Evolutionary conservation across 2,797 vertebrate genomes (phyloP).

Genomic region (Anguilla obscura): DNA sequence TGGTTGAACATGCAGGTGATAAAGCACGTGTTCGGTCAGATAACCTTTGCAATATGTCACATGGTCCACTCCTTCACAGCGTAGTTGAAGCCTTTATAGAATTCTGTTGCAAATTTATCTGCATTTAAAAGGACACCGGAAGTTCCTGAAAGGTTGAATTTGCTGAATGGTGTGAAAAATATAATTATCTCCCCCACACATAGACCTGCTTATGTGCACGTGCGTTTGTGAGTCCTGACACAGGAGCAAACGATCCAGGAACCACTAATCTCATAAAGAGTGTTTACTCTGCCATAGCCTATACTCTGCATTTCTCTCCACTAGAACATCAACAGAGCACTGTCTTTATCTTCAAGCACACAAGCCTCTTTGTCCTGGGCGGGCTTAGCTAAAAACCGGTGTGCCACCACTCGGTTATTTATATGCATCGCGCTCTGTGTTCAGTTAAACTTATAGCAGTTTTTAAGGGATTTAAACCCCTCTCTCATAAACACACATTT

Average conservation of each 20-base stretch:
- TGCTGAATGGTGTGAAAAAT: constrained; percentile 16
- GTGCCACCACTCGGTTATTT: not conserved
- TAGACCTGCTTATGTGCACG: not conserved
- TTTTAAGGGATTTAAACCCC: not conserved
- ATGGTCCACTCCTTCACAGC: not conserved
- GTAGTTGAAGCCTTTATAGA: not conserved
- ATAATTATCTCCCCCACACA: not conserved
- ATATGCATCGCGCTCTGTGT: not conserved
- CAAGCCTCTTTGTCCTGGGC: constrained; percentile 22
- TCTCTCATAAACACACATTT: not conserved
- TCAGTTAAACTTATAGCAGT: not conserved
- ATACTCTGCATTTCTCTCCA: not conserved
- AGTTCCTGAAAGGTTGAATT: not conserved
- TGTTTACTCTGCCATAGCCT: not conserved
- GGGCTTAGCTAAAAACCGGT: constrained; percentile 13
- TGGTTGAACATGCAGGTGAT: not conserved
- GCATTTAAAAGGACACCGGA: not conserved
- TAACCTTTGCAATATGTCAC: constrained; percentile 17
- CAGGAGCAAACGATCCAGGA: not conserved
- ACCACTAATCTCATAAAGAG: not conserved
- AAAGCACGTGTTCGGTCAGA: constrained; percentile 41
- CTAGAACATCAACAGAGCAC: not conserved
- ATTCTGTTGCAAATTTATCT: not conserved
- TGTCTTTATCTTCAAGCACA: constrained; percentile 9
- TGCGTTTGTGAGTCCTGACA: not conserved